phyloP scores from a whole-genome alignment of 2,797 vertebrate genomes.

The Mycteria americana region DNA sequence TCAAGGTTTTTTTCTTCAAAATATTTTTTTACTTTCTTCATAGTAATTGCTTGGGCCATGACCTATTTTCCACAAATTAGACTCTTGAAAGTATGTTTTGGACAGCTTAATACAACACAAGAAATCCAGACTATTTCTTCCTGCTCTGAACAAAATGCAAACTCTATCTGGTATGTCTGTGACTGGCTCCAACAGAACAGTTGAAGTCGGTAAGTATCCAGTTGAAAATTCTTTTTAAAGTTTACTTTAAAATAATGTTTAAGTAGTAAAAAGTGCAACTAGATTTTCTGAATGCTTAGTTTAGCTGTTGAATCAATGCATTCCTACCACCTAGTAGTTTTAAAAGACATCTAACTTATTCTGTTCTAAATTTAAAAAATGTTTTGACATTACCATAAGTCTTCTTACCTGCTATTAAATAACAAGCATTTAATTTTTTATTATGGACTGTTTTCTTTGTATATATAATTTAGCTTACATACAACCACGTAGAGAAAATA shows the following conservation, averaged over 20 bases:
- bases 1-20: neutral
- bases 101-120: neutral
- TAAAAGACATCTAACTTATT: neutral
- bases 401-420: neutral
- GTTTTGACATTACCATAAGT: neutral
- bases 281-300: neutral
- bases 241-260: neutral
- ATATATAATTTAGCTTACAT: neutral
- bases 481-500: neutral
- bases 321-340: neutral
- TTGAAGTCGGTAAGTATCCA: neutral
- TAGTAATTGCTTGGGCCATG: neutral
- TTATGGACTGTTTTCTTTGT: neutral
- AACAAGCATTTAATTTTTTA: neutral
- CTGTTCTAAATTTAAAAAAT: neutral
- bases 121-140: neutral
- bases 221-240: neutral
- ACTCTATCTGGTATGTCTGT: neutral
- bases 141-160: neutral
- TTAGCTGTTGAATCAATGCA: neutral
- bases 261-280: neutral
- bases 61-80: constrained; percentile 34
- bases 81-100: constrained; percentile 20
- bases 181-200: neutral
- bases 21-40: neutral